These are phyloP conservation scores for Cenopis cana DNA, from an alignment of 2,888 invertebrate genomes.

Conservation along the genomic window DNA sequence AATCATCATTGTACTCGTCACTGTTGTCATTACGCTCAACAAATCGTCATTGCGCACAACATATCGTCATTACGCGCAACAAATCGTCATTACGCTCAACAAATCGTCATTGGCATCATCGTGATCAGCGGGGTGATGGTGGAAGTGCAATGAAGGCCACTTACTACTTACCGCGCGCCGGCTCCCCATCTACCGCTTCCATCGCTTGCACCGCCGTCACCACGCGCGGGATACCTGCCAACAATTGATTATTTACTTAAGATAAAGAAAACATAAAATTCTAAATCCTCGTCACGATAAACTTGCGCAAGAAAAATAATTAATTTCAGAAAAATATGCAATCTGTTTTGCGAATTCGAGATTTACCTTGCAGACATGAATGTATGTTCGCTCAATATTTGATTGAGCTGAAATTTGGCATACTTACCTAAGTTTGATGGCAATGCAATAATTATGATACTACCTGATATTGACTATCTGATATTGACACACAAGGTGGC, in stretches of 20 bases:
- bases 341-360: too few relatives aligned
- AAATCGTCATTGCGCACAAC: background rate
- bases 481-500: too few relatives aligned
- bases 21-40: background rate
- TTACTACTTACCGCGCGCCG: conserved; percentile 94
- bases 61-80: background rate
- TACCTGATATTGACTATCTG: too few relatives aligned
- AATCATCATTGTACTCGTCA: background rate
- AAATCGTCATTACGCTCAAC: background rate
- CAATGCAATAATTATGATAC: too few relatives aligned
- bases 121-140: conserved; percentile 66
- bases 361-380: too few relatives aligned
- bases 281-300: too few relatives aligned
- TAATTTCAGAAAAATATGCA: too few relatives aligned
- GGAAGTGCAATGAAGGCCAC: conserved; percentile 86
- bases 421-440: too few relatives aligned
- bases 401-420: too few relatives aligned
- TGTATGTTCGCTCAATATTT: too few relatives aligned
- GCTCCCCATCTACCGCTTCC: conserved; percentile 86
- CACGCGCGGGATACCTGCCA: conserved; percentile 90
- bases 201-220: conserved; percentile 88
- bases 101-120: conserved; percentile 19
- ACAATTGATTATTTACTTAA: background rate
- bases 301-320: too few relatives aligned
- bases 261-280: too few relatives aligned